Evolutionary conservation across 2,113 vertebrate species (phyloP).

Genomic region (Hemibagrus wyckioides): DNA sequence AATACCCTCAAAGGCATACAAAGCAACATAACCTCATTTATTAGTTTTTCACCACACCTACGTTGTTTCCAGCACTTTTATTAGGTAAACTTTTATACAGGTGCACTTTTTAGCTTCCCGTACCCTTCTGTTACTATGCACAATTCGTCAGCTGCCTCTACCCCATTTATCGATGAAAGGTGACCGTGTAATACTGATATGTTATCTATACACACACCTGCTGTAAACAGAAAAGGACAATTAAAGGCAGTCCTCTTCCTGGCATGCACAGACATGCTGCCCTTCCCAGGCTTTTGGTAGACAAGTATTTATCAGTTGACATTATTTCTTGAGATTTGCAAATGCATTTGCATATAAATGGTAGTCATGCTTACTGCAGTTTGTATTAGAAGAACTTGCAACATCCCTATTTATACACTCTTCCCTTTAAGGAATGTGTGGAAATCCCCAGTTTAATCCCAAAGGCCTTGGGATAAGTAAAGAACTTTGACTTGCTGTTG

Average conservation of each 20-base stretch:
- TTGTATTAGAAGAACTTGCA: neutral
- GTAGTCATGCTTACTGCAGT: neutral
- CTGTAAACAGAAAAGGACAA: conserved; percentile 29
- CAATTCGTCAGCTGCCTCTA: neutral
- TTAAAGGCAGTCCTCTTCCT: neutral
- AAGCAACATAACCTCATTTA: neutral
- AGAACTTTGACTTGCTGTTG: neutral
- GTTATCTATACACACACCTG: conserved; percentile 6
- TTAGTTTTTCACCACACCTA: neutral
- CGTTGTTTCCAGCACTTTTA: neutral
- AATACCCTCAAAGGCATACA: neutral
- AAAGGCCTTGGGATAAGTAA: neutral
- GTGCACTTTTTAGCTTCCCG: neutral
- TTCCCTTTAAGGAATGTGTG: neutral
- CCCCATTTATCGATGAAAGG: neutral
- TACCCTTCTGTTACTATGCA: neutral
- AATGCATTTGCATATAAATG: conserved; percentile 33
- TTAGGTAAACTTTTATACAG: neutral
- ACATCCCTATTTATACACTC: neutral
- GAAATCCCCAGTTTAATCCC: neutral
- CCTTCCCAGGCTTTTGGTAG: neutral
- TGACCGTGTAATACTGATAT: neutral
- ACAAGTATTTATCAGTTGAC: conserved; percentile 1
- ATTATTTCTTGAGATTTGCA: conserved; percentile 28
- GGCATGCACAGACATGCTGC: conserved; percentile 3